phyloP scores from a whole-genome alignment of 2,113 vertebrate species.

The Psephotus haematonotus region DNA sequence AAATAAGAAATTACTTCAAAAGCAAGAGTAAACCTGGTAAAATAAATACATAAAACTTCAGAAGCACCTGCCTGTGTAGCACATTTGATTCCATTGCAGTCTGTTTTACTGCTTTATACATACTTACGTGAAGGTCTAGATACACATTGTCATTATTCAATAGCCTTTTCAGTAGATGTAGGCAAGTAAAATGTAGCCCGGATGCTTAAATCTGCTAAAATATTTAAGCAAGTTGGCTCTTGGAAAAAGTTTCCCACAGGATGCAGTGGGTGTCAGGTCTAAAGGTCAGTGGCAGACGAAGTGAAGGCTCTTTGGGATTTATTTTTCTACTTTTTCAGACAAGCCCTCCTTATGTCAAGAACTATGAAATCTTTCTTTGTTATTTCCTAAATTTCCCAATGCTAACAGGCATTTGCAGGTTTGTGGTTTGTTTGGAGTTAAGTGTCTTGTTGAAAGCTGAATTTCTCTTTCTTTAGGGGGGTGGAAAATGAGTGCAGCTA shows the following conservation, averaged over 20 bases:
- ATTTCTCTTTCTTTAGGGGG: not conserved
- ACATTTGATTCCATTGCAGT: not conserved
- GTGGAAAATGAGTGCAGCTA: not conserved
- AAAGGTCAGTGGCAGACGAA: slow-evolving; percentile 40
- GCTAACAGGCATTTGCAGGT: not conserved
- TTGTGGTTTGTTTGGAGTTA: not conserved
- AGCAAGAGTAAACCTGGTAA: not conserved
- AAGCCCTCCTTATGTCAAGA: not conserved
- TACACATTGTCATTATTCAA: not conserved
- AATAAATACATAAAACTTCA: not conserved
- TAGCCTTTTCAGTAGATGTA: not conserved
- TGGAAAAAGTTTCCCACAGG: slow-evolving; percentile 45
- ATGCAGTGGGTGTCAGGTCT: slow-evolving; percentile 52
- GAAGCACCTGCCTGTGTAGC: not conserved
- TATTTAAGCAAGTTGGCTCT: not conserved
- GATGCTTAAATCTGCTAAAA: slow-evolving; percentile 28
- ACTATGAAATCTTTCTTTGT: not conserved
- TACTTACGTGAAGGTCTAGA: not conserved
- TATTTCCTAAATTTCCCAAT: not conserved
- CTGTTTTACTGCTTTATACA: not conserved
- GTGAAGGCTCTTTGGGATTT: not conserved
- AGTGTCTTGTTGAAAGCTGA: not conserved
- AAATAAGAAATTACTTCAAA: not conserved
- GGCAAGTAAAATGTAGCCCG: not conserved
- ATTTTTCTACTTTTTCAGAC: not conserved